Conservation (phyloP, 2,888 invertebrate genomes). For the Caenorhabditis sp. region DNA sequence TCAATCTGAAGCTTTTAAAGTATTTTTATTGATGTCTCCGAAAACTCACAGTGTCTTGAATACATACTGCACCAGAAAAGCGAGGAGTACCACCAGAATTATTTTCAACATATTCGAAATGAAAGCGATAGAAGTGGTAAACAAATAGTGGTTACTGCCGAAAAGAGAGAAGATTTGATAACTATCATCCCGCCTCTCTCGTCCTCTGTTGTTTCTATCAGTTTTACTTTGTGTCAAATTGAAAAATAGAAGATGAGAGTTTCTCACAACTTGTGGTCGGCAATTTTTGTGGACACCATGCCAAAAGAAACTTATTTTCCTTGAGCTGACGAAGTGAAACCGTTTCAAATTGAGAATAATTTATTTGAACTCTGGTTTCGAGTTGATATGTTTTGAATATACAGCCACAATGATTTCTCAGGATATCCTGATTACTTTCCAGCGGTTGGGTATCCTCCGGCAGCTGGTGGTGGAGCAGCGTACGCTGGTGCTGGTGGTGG, state of each 20-base stretch:
- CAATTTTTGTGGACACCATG: too few species aligned
- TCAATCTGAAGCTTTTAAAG: slow-evolving; percentile 41
- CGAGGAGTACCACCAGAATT: slow-evolving; percentile 32
- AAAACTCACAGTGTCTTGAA: slow-evolving; percentile 64
- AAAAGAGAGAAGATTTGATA: slow-evolving; percentile 34
- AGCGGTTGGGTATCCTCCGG: slow-evolving; percentile 38
- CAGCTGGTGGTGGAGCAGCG: slow-evolving; percentile 45
- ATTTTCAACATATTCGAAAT: slow-evolving; percentile 38
- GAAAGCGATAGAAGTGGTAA: background rate
- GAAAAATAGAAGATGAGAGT: background rate
- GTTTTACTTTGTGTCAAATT: slow-evolving; percentile 21
- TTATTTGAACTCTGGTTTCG: slow-evolving; percentile 28
- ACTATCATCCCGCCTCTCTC: background rate
- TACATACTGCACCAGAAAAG: slow-evolving; percentile 45
- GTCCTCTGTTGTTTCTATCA: slow-evolving; percentile 23
- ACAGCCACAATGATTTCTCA: slow-evolving; percentile 5
- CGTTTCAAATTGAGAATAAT: slow-evolving; percentile 38
- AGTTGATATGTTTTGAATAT: slow-evolving; percentile 33
- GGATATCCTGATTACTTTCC: slow-evolving; percentile 22
- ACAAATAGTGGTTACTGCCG: slow-evolving; percentile 12
- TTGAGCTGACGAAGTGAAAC: too few species aligned
- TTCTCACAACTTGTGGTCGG: background rate
- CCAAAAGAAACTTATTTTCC: too few species aligned
- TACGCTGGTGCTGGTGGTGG: slow-evolving; percentile 36
- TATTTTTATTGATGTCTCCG: background rate